These are phyloP conservation scores for Hydrolagus affinis DNA, from an alignment of 2,113 vertebrate genomes.

Conservation along the genomic window DNA sequence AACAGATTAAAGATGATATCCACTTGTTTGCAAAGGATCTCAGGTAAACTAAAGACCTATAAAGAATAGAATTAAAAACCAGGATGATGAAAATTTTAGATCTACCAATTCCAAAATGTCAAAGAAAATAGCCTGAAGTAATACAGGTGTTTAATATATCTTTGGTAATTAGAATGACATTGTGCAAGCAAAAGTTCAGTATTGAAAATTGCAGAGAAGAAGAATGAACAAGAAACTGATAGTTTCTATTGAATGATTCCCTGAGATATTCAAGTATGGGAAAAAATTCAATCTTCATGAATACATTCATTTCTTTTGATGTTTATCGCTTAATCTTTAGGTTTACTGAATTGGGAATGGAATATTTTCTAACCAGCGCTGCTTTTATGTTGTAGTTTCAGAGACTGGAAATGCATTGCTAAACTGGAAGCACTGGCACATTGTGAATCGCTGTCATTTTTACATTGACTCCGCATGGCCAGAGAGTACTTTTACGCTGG, in stretches of 20 bases:
- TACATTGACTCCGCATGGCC: no score
- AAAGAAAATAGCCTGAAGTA: neutral
- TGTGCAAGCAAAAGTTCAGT: neutral
- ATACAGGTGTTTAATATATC: neutral
- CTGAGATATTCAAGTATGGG: neutral
- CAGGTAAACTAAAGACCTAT: slow-evolving; percentile 3
- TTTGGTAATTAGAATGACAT: neutral
- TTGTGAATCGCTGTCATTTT: no score
- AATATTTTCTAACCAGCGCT: no score
- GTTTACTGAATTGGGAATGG: no score
- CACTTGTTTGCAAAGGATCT: neutral
- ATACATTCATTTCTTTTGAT: neutral
- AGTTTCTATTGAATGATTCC: neutral
- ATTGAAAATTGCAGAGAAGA: neutral
- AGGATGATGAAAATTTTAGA: neutral
- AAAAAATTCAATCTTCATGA: neutral
- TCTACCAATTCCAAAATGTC: neutral
- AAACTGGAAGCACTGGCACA: no score
- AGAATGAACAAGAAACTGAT: neutral
- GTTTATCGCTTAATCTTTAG: neutral
- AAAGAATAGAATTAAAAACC: neutral
- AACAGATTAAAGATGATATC: slow-evolving; percentile 12
- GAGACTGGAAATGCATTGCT: no score
- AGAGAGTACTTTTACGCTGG: no score
- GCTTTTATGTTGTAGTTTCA: no score